These are phyloP conservation scores for Clostera curtula DNA, from an alignment of 2,888 invertebrate species.

Conservation along the genomic window DNA sequence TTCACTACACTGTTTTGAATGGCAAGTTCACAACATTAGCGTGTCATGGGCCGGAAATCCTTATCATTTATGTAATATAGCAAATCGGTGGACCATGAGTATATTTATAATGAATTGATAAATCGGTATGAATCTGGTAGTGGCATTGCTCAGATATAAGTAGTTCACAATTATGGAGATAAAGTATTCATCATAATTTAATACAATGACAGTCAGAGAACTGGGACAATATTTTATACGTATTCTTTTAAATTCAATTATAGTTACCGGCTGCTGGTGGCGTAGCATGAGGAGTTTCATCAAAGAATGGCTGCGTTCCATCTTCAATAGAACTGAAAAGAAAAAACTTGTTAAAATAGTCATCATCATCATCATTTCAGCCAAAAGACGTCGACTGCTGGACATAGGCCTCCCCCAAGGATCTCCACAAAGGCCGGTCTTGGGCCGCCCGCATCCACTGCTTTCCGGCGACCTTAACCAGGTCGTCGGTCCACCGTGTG, in stretches of 20 bases:
- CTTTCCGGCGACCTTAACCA: no score
- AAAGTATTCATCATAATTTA: neutral
- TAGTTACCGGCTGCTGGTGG: slow-evolving; percentile 61
- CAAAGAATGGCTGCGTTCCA: slow-evolving; percentile 69
- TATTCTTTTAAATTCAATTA: no score
- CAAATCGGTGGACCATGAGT: slow-evolving; percentile 9
- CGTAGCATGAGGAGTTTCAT: slow-evolving; percentile 67
- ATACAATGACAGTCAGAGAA: neutral
- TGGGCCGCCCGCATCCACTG: no score
- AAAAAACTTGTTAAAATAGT: no score
- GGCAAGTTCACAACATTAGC: slow-evolving; percentile 17
- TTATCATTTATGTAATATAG: slow-evolving; percentile 42
- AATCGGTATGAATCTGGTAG: neutral
- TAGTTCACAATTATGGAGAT: slow-evolving; percentile 2
- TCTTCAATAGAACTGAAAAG: slow-evolving; percentile 60
- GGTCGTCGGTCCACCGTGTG: no score
- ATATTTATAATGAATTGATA: neutral
- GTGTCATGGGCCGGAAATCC: slow-evolving; percentile 37
- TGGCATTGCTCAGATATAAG: neutral
- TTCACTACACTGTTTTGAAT: slow-evolving; percentile 30
- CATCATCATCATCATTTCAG: no score
- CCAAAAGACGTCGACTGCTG: no score
- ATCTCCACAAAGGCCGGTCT: no score
- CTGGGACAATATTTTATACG: slow-evolving; percentile 1
- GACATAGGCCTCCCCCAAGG: no score